Evolutionary conservation across 2,797 vertebrate genomes (phyloP).

Genomic region (Urophycis tenuis): DNA sequence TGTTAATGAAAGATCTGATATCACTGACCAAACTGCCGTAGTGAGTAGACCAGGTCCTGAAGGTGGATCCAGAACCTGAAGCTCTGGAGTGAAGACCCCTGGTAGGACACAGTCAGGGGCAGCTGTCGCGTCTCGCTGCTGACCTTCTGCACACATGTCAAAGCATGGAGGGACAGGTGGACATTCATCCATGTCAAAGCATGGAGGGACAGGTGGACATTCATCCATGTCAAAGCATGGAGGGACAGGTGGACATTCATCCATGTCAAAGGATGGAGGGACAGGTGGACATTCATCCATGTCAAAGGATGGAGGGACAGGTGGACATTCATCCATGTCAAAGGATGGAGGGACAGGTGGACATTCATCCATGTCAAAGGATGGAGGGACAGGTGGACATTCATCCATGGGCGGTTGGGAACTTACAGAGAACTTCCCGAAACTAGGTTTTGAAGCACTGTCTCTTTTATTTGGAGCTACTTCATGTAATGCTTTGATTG

Average conservation of each 20-base stretch:
- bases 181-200: not conserved
- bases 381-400: not conserved
- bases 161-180: not conserved
- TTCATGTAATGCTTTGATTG: too few species aligned
- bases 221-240: not conserved
- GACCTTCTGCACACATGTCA: slow-evolving; percentile 72
- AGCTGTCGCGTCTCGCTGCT: slow-evolving; percentile 77
- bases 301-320: not conserved
- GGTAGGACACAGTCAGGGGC: slow-evolving; percentile 86
- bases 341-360: not conserved
- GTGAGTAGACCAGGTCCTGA: slow-evolving; percentile 87
- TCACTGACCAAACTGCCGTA: slow-evolving; percentile 86
- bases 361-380: not conserved
- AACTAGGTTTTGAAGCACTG: too few species aligned
- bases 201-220: not conserved
- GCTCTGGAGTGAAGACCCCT: slow-evolving; percentile 84
- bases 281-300: not conserved
- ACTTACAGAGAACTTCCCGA: too few species aligned
- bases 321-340: not conserved
- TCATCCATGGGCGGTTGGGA: too few species aligned
- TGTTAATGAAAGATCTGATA: not conserved
- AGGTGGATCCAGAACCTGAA: slow-evolving; percentile 95
- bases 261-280: not conserved
- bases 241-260: slow-evolving; percentile 3
- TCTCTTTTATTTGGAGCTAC: too few species aligned